Percentiles rank a stretch among this genome's conserved stretches.
phyloP scores from a whole-genome alignment of 1,140 invertebrate genomes.

The Diprion similis region DNA sequence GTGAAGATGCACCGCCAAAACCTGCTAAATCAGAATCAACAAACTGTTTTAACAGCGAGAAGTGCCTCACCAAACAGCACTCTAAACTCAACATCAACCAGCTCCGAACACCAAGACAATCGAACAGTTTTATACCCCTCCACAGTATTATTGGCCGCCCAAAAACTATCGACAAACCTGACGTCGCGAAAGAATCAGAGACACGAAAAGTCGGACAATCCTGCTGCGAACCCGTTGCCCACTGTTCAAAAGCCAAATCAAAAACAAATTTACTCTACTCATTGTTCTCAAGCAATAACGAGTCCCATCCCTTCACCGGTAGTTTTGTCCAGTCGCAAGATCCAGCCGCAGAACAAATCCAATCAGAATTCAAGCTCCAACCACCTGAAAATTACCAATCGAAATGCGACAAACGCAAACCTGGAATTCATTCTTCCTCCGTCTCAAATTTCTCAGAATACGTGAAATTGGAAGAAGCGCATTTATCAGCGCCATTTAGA shows the following conservation, averaged over 20 bases:
- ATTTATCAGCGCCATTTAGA: conserved; percentile 60
- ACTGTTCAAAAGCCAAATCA: background rate
- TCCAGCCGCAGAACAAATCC: conserved; percentile 23
- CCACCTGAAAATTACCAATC: conserved; percentile 24
- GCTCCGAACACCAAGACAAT: conserved; percentile 23
- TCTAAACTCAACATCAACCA: conserved; percentile 33
- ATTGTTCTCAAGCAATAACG: conserved; percentile 53
- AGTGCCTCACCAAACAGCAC: conserved; percentile 17
- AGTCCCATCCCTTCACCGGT: conserved; percentile 51
- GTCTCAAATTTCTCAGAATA: conserved; percentile 42
- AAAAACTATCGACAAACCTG: background rate
- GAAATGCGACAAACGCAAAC: conserved; percentile 26
- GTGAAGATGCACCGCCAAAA: background rate
- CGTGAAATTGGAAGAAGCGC: conserved; percentile 64
- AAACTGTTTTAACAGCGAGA: too few species aligned
- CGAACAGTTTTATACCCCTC: conserved; percentile 31
- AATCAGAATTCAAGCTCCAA: conserved; percentile 20
- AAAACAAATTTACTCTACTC: conserved; percentile 43
- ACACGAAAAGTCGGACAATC: background rate
- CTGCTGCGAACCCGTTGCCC: background rate
- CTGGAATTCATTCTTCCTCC: background rate
- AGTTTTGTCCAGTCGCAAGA: conserved; percentile 39
- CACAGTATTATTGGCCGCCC: conserved; percentile 9
- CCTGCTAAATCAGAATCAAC: background rate
- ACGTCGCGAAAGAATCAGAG: background rate